Conservation (phyloP, 92 coral and sea anemone species). For the Porites lobata region DNA sequence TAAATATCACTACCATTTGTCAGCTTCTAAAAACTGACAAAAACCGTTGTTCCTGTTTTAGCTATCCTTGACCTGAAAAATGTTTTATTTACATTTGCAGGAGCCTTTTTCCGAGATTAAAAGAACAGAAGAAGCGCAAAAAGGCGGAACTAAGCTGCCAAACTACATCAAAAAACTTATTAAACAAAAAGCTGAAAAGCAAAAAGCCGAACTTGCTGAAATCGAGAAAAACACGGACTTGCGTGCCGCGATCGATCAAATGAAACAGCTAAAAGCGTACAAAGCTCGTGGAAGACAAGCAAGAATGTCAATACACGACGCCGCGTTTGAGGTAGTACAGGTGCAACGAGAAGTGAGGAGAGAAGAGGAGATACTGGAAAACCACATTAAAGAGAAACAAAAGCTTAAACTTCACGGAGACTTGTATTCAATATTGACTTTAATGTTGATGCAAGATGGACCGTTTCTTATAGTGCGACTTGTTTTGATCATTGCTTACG, state of each 20-base stretch:
- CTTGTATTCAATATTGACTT: slow-evolving; percentile 89
- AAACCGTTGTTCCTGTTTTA: too few relatives aligned
- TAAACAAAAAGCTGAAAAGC: slow-evolving; percentile 59
- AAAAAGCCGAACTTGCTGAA: slow-evolving; percentile 56
- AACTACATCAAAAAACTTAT: slow-evolving; percentile 84
- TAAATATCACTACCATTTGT: too few relatives aligned
- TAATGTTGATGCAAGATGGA: slow-evolving; percentile 97
- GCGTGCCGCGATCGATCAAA: slow-evolving; percentile 49
- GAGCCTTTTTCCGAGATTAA: slow-evolving; percentile 12
- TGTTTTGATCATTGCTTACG: slow-evolving; percentile 76
- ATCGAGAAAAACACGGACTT: slow-evolving; percentile 65
- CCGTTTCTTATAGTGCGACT: slow-evolving; percentile 93
- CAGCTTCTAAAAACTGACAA: too few relatives aligned
- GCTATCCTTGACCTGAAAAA: too few relatives aligned
- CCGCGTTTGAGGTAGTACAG: slow-evolving; percentile 84
- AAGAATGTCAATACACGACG: slow-evolving; percentile 76
- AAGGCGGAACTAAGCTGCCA: slow-evolving; percentile 64
- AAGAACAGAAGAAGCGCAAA: not conserved
- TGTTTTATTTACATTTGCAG: not conserved
- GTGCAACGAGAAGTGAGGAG: slow-evolving; percentile 80
- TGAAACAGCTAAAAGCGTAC: slow-evolving; percentile 40
- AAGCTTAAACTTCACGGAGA: slow-evolving; percentile 94
- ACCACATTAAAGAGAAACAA: slow-evolving; percentile 80
- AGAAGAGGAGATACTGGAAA: slow-evolving; percentile 87
- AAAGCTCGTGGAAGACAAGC: slow-evolving; percentile 59